Base-by-base conservation (phyloP, 2,888 invertebrate genomes). In the Axea sp. region DNA sequence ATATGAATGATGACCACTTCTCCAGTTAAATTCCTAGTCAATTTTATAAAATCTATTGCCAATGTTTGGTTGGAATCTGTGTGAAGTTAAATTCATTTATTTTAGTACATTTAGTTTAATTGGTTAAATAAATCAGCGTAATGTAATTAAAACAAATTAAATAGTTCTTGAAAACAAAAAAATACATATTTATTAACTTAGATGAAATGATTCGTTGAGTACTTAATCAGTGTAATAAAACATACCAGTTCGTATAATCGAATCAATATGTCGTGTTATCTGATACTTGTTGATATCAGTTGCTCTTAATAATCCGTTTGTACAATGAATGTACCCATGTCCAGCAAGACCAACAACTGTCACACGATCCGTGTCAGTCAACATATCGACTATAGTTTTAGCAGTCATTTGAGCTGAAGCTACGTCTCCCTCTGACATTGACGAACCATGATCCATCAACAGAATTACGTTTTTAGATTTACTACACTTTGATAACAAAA, bases 211-310 rank as follows among this genome's bases (percentile, higher is more conserved):
- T n/a, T n/a, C n/a, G n/a, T n/a, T n/a, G n/a, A n/a, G n/a, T n/a
- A n/a, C n/a, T n/a, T n/a, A n/a, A n/a, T n/a, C n/a, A n/a, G n/a
- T n/a, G n/a, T n/a, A n/a, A n/a, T n/a, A n/a, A n/a, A n/a, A n/a
- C n/a, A 19, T 7, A 83, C 84, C 84, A 60, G 76, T 81, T 76
- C 82, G 76, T 1, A 57, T 71, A 31, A 86, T 79, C 41, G 80
- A 69, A 19, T 87, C 86, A 9, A 87, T 81, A 47, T 84, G 81
- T 12, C 86, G 71, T 1, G 78, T 81, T 15, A 87, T 67, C 43
- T 85, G 83, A 59, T 83, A 84, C 47, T 87, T 87, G 55, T 87
- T 87, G 2, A 87, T 79, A 60, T 87, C 87, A 1, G 84, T 86
- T 0, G 87, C 86, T 26, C 76, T 81, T 11, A 84, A 53, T 11